phyloP scores from a whole-genome alignment of 1,140 invertebrate species.

The Hypothenemus hampei region DNA sequence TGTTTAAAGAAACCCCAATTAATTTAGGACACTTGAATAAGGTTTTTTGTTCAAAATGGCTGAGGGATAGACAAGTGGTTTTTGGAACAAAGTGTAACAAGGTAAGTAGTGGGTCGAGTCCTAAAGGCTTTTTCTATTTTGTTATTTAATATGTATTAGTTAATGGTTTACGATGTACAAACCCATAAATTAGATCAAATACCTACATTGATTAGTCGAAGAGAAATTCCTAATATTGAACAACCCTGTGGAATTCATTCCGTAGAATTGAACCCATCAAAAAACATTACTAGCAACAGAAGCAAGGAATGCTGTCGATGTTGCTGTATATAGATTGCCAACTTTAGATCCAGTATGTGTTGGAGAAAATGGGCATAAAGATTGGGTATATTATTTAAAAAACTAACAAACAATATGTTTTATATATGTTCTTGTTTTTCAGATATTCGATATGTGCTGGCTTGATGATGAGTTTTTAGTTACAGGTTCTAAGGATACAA shows the following conservation, averaged over 20 bases:
- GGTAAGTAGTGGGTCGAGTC: too few species aligned
- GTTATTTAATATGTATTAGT: slow-evolving; percentile 44
- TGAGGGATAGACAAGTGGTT: slow-evolving; percentile 89
- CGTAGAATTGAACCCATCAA: slow-evolving; percentile 90
- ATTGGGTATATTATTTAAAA: slow-evolving; percentile 64
- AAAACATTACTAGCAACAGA: slow-evolving; percentile 87
- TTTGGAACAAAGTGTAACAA: slow-evolving; percentile 97
- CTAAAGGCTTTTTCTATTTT: not conserved
- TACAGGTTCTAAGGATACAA: slow-evolving; percentile 86
- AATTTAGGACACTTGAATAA: slow-evolving; percentile 87
- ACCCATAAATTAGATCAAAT: slow-evolving; percentile 78
- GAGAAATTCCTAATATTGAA: slow-evolving; percentile 53
- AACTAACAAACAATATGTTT: not conserved
- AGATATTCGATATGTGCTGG: slow-evolving; percentile 90
- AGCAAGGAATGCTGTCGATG: slow-evolving; percentile 85
- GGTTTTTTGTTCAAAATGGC: slow-evolving; percentile 94
- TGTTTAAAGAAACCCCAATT: slow-evolving; percentile 79
- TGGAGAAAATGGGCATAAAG: slow-evolving; percentile 86
- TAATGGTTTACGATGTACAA: slow-evolving; percentile 79
- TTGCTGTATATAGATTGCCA: slow-evolving; percentile 88
- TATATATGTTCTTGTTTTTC: not conserved
- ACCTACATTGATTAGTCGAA: slow-evolving; percentile 68
- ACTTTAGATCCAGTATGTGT: slow-evolving; percentile 91
- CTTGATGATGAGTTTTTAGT: slow-evolving; percentile 93
- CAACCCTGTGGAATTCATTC: slow-evolving; percentile 88